Conservation (phyloP, 2,888 invertebrate species). For the Alentia gelatinosa region DNA sequence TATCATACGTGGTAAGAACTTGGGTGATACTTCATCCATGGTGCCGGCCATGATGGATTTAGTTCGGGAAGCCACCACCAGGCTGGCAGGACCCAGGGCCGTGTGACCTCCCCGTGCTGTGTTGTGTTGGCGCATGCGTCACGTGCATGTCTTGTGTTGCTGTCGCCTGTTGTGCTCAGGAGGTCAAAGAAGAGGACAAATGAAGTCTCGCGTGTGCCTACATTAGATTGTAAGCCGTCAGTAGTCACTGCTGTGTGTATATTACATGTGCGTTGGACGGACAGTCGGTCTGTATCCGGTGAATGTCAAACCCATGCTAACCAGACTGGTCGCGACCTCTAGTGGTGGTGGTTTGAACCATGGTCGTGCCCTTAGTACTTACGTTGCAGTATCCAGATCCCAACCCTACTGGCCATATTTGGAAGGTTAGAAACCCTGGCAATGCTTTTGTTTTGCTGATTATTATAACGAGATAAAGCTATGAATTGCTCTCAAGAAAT, state of each 20-base stretch:
- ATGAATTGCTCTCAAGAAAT: neutral
- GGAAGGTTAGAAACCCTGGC: neutral
- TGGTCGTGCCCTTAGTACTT: neutral
- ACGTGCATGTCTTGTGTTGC: neutral
- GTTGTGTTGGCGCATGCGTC: neutral
- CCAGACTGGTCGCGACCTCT: neutral
- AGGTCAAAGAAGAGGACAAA: no score
- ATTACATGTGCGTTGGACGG: no score
- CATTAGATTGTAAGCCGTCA: neutral
- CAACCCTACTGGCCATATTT: neutral
- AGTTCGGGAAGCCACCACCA: neutral
- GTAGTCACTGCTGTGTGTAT: no score
- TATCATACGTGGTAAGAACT: no score
- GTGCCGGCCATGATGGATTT: neutral
- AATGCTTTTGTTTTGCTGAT: neutral
- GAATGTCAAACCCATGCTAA: neutral
- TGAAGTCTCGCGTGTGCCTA: no score
- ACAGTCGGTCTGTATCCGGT: no score
- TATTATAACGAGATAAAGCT: neutral
- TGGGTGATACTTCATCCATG: neutral
- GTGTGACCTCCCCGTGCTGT: neutral
- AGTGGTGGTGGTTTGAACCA: no score
- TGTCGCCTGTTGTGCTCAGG: no score
- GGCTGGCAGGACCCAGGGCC: neutral
- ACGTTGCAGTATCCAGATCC: neutral